Conservation (phyloP, 2,888 invertebrate genomes). For the Eupithecia centaureata region DNA sequence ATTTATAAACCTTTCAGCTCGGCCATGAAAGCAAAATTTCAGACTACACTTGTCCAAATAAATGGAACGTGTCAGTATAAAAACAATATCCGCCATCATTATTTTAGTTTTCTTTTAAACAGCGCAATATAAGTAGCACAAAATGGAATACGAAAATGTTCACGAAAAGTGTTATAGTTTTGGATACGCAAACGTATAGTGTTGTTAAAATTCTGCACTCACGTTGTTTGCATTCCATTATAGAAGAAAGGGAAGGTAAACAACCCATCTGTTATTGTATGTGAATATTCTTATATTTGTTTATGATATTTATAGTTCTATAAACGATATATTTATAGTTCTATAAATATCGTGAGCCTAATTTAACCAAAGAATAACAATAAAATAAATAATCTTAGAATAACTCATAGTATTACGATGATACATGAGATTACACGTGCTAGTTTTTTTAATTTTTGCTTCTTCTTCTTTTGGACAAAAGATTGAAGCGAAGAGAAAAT, state of each 20-base stretch:
- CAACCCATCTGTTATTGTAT: neutral
- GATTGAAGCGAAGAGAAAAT: no score
- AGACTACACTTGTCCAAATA: slow-evolving; percentile 72
- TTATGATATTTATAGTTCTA: no score
- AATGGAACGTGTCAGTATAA: slow-evolving; percentile 66
- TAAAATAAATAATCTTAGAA: no score
- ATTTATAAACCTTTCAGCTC: slow-evolving; percentile 49
- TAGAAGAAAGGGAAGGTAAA: slow-evolving; percentile 71
- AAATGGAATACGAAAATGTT: slow-evolving; percentile 56
- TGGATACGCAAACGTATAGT: slow-evolving; percentile 66
- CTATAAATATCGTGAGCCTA: neutral
- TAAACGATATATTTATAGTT: no score
- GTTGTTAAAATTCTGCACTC: slow-evolving; percentile 72
- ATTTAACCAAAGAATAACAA: no score
- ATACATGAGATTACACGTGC: no score
- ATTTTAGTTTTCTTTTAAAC: slow-evolving; percentile 28
- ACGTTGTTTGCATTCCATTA: slow-evolving; percentile 69
- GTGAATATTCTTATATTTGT: neutral
- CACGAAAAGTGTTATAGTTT: slow-evolving; percentile 63
- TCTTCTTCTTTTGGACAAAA: no score
- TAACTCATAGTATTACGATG: no score
- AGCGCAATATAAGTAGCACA: slow-evolving; percentile 22
- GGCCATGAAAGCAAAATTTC: slow-evolving; percentile 60
- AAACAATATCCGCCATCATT: slow-evolving; percentile 38
- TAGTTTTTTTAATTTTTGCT: no score